Percentiles rank a stretch among this genome's conserved stretches.
Conservation (phyloP, 2,797 vertebrate species). For the Falco cherrug region DNA sequence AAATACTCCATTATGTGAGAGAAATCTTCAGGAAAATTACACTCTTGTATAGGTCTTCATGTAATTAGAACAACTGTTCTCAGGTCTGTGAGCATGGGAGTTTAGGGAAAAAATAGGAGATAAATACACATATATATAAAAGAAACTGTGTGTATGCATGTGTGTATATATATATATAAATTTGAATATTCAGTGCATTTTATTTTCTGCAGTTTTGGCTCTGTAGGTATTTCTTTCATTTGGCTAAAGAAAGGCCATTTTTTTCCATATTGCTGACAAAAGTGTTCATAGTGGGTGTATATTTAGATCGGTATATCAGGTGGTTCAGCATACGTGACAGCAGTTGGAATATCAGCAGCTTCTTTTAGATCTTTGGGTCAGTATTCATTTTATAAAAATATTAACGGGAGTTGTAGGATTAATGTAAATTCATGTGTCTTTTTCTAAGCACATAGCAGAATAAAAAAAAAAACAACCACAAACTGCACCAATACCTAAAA, state of each 20-base stretch:
- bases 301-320: neutral
- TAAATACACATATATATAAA: neutral
- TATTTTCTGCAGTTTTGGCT: neutral
- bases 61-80: neutral
- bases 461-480: rapidly evolving
- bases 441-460: neutral
- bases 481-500: neutral
- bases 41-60: neutral
- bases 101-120: neutral
- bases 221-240: neutral
- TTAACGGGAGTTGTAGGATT: neutral
- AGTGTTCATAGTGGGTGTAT: neutral
- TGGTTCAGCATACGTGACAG: neutral
- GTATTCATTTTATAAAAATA: neutral
- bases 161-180: neutral
- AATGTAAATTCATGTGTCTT: neutral
- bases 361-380: neutral
- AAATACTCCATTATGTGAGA: neutral
- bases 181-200: neutral
- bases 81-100: neutral
- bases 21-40: neutral
- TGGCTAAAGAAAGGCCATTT: neutral
- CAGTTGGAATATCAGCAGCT: neutral
- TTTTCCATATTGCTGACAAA: neutral
- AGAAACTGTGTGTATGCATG: rapidly evolving